These are phyloP conservation scores for Actinia tenebrosa DNA, from an alignment of 64 coral and sea anemone species.

Conservation along the genomic window DNA sequence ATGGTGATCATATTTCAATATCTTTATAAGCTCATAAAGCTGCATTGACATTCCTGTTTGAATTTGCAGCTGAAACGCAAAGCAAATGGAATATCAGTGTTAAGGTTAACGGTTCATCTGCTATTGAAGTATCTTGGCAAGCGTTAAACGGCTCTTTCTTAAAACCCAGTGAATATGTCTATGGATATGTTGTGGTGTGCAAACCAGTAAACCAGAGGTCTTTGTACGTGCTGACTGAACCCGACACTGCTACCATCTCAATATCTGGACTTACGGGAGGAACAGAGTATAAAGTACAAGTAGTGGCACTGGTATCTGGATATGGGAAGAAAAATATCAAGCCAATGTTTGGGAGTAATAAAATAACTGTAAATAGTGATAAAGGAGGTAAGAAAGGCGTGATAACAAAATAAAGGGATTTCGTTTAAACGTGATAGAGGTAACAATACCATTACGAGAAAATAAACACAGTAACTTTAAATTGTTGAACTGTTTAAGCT, in stretches of 20 bases:
- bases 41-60: no score
- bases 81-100: neutral
- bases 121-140: conserved; percentile 2
- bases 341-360: neutral
- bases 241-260: neutral
- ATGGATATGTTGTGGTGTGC: conserved; percentile 7
- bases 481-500: no score
- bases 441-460: no score
- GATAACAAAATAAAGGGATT: no score
- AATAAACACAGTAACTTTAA: no score
- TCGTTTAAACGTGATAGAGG: no score
- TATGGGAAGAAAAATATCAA: neutral
- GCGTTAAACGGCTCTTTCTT: neutral
- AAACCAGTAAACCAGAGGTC: neutral
- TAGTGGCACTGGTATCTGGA: neutral
- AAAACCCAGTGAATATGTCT: neutral
- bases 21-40: no score
- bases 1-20: no score
- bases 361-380: neutral
- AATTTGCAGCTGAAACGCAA: neutral
- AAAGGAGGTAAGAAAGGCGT: neutral
- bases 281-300: neutral
- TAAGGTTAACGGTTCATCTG: neutral
- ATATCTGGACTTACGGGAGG: neutral
- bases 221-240: neutral